Evolutionary conservation across 1,140 invertebrate species (phyloP).

Genomic region (Pygmarrhopalites habei): DNA sequence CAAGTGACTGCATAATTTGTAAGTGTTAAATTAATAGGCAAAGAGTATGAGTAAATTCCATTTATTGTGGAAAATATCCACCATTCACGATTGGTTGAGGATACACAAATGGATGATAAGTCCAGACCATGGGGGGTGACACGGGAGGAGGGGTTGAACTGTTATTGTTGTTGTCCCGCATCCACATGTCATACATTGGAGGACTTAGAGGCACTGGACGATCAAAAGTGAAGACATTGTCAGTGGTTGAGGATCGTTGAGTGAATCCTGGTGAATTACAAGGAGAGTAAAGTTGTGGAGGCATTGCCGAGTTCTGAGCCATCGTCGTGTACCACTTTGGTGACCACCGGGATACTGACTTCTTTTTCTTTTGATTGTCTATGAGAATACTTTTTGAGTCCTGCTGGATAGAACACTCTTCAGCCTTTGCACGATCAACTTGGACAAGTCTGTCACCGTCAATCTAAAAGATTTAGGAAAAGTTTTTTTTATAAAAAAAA

Average conservation of each 20-base stretch:
- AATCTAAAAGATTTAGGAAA: no score
- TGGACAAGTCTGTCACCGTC: slow-evolving; percentile 12
- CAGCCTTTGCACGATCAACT: slow-evolving; percentile 14
- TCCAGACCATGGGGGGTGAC: slow-evolving; percentile 29
- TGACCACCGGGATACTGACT: no score
- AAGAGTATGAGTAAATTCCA: no score
- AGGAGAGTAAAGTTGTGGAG: background rate
- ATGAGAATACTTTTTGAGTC: slow-evolving; percentile 16
- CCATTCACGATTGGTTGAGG: no score
- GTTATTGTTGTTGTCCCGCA: background rate
- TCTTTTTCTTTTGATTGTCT: no score
- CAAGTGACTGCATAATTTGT: no score
- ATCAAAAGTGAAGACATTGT: slow-evolving; percentile 5
- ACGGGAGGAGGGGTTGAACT: slow-evolving; percentile 21
- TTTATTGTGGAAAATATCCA: no score
- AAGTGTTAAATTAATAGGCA: no score
- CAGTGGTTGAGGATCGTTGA: background rate
- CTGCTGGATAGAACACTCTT: background rate
- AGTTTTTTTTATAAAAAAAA: no score
- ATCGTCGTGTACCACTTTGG: no score
- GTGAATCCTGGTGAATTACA: background rate
- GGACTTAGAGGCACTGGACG: slow-evolving; percentile 1
- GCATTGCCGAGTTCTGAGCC: no score
- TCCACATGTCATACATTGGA: slow-evolving; percentile 26
- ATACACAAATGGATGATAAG: slow-evolving; percentile 29